Conservation (phyloP, 2,797 vertebrate genomes). For the Picus viridis region DNA sequence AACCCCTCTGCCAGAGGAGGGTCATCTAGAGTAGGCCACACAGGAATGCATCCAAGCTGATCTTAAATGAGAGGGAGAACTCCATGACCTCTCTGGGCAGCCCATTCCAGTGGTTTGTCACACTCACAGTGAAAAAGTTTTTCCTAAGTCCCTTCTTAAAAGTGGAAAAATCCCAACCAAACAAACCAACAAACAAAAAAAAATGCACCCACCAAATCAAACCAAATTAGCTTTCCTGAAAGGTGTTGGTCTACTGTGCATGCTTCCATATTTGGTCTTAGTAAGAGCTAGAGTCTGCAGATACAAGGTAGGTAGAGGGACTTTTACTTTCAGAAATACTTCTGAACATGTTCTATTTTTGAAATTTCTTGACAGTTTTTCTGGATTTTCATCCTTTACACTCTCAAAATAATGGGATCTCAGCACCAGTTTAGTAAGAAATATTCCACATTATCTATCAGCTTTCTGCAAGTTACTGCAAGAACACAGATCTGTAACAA, state of each 20-base stretch:
- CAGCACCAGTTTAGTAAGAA: fast-evolving
- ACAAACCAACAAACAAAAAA: too few relatives aligned
- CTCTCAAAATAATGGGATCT: neutral
- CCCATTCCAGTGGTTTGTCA: too few relatives aligned
- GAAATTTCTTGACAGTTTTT: neutral
- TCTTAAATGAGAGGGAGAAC: too few relatives aligned
- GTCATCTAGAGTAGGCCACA: too few relatives aligned
- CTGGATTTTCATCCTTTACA: neutral
- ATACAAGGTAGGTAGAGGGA: neutral
- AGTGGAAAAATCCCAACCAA: too few relatives aligned
- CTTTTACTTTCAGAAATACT: neutral
- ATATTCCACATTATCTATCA: neutral
- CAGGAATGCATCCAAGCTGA: too few relatives aligned
- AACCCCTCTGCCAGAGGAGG: too few relatives aligned
- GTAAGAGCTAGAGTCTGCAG: neutral
- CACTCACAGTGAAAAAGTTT: too few relatives aligned
- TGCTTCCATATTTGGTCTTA: neutral
- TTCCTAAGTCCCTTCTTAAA: too few relatives aligned
- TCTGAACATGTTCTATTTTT: neutral
- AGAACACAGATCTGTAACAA: neutral
- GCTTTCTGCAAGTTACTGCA: neutral
- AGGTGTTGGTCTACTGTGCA: neutral
- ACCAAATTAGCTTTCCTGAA: neutral
- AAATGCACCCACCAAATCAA: neutral
- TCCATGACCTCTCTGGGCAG: too few relatives aligned